Conservation (phyloP, 2,888 invertebrate species). For the Chalcosyrphus nemorum region DNA sequence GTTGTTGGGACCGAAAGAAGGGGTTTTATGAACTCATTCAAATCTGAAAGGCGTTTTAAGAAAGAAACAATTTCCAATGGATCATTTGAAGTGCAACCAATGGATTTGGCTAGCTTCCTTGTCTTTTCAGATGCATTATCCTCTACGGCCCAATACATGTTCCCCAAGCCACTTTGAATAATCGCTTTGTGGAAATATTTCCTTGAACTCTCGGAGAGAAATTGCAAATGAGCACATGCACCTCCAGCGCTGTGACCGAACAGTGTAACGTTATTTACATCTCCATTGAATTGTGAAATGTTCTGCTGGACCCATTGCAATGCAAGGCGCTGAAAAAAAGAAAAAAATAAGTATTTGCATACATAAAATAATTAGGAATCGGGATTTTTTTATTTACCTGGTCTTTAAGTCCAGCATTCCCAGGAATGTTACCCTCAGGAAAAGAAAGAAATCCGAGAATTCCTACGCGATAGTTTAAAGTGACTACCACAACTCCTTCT, state of each 20-base stretch:
- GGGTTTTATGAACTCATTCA: conserved; percentile 55
- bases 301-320: conserved; percentile 80
- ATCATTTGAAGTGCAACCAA: conserved; percentile 67
- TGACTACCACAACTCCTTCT: conserved; percentile 75
- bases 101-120: conserved; percentile 61
- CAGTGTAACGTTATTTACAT: conserved; percentile 76
- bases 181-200: conserved; percentile 74
- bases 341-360: no score
- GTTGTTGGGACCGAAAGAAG: background rate
- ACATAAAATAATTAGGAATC: no score
- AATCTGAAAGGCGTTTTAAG: conserved; percentile 56
- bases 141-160: conserved; percentile 69
- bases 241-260: conserved; percentile 75
- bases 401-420: conserved; percentile 75
- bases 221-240: conserved; percentile 71
- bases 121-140: conserved; percentile 53
- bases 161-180: conserved; percentile 72
- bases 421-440: conserved; percentile 73
- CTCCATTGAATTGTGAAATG: conserved; percentile 81
- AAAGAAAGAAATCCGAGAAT: conserved; percentile 74
- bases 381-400: conserved; percentile 72
- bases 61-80: conserved; percentile 67
- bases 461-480: conserved; percentile 75
- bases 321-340: conserved; percentile 77
- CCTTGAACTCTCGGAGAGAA: conserved; percentile 70